phyloP scores from a whole-genome alignment of 2,797 vertebrate species.

The Coluber constrictor region DNA sequence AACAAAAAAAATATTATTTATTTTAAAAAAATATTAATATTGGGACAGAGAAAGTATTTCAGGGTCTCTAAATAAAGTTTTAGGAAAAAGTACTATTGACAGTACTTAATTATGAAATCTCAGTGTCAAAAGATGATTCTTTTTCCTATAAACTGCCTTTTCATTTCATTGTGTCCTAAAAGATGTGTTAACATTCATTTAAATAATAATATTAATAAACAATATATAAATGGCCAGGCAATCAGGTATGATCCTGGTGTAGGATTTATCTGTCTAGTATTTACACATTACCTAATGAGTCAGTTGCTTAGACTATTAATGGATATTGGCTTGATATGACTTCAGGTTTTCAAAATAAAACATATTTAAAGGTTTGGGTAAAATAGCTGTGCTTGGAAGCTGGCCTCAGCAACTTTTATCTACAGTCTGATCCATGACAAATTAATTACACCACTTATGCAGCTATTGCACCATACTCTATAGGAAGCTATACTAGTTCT shows the following conservation, averaged over 20 bases:
- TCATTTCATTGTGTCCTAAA: not conserved
- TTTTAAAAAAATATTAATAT: not conserved
- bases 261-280: not conserved
- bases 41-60: not conserved
- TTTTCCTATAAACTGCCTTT: not conserved
- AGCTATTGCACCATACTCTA: conserved; percentile 57
- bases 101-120: not conserved
- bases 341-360: not conserved
- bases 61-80: not conserved
- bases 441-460: conserved; percentile 65
- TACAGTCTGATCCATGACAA: conserved; percentile 59
- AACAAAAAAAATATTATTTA: too few species aligned
- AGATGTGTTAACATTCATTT: not conserved
- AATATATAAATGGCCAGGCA: not conserved
- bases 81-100: not conserved
- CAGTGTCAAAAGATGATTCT: not conserved
- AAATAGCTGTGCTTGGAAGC: conserved; percentile 35
- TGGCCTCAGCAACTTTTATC: conserved; percentile 54
- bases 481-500: conserved; percentile 62
- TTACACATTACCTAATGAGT: not conserved
- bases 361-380: not conserved
- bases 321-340: not conserved
- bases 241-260: not conserved
- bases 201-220: not conserved
- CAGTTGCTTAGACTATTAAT: not conserved